These are phyloP conservation scores for Tryphoninae sp. DNA, from an alignment of 2,888 invertebrate genomes.

Conservation along the genomic window DNA sequence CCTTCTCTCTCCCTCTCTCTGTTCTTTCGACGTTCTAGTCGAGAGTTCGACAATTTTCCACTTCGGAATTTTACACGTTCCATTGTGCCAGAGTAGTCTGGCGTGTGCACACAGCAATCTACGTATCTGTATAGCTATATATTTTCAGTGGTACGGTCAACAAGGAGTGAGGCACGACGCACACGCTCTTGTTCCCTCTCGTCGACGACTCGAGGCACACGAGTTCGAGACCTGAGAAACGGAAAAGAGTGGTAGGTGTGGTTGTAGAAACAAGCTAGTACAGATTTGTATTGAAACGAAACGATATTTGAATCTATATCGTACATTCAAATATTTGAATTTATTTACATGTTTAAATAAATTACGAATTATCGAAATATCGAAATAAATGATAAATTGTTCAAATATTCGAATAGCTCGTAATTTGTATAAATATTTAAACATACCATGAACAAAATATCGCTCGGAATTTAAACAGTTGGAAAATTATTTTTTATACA, in stretches of 20 bases:
- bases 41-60: constrained; percentile 55
- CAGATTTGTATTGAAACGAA: neutral
- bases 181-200: neutral
- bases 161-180: neutral
- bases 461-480: too few species aligned
- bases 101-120: neutral
- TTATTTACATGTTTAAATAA: too few species aligned
- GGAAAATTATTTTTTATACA: too few species aligned
- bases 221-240: neutral
- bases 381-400: too few species aligned
- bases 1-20: neutral
- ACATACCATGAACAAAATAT: too few species aligned
- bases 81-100: constrained; percentile 26
- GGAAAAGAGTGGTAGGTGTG: neutral
- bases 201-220: neutral
- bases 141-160: constrained; percentile 6
- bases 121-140: neutral
- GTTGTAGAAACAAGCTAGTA: neutral
- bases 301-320: neutral
- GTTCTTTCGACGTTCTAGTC: constrained; percentile 22
- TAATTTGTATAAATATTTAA: too few species aligned
- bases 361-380: too few species aligned
- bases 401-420: too few species aligned
- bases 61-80: constrained; percentile 53
- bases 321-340: neutral